Evolutionary conservation across 1,140 invertebrate species (phyloP).

Genomic region (Trichomalopsis sarcophagae): DNA sequence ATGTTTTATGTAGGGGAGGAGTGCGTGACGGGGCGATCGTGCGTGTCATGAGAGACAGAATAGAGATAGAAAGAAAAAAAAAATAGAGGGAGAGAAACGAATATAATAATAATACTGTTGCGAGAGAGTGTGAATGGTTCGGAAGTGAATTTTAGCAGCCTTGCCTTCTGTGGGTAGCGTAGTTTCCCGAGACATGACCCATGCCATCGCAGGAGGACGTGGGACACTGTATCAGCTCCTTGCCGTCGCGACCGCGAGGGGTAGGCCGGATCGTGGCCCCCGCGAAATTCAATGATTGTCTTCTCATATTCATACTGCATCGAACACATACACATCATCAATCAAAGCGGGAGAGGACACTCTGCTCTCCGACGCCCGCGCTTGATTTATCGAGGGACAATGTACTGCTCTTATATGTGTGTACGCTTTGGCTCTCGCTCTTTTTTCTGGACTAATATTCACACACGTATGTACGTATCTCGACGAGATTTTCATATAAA

Average conservation of each 20-base stretch:
- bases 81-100: conserved; percentile 27
- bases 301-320: conserved; percentile 73
- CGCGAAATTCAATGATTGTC: conserved; percentile 73
- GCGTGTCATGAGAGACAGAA: conserved; percentile 51
- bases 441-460: not conserved
- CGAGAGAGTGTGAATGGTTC: conserved; percentile 42
- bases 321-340: conserved; percentile 62
- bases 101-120: conserved; percentile 29
- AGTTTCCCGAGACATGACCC: conserved; percentile 85
- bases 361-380: not conserved
- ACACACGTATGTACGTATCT: too few species aligned
- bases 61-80: conserved; percentile 17
- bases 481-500: too few species aligned
- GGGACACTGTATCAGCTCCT: conserved; percentile 84
- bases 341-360: conserved; percentile 33
- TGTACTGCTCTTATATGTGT: not conserved
- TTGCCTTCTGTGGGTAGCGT: conserved; percentile 83
- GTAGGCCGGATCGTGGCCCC: conserved; percentile 64
- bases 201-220: conserved; percentile 85
- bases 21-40: conserved; percentile 50
- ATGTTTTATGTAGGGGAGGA: conserved; percentile 37
- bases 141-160: conserved; percentile 67
- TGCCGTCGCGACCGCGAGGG: conserved; percentile 78
- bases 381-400: conserved; percentile 7
- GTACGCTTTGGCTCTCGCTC: too few species aligned